Evolutionary conservation across 2,888 invertebrate species (phyloP).

Genomic region (Cremastinae sp.): DNA sequence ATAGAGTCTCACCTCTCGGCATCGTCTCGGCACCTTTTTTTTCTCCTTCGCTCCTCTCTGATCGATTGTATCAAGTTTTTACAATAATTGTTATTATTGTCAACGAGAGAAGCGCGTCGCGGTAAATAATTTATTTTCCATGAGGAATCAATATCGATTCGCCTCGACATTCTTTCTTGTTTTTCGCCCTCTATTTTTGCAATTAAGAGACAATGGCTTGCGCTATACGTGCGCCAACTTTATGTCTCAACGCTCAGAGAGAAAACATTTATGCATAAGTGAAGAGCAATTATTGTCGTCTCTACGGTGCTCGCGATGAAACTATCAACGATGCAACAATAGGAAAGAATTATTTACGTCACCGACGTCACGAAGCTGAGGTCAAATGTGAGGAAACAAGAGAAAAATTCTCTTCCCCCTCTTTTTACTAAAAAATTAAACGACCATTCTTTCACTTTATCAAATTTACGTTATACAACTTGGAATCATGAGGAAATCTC

Average conservation of each 20-base stretch:
- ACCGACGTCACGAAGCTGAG: constrained; percentile 33
- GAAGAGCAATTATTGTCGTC: constrained; percentile 39
- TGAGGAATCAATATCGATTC: constrained; percentile 44
- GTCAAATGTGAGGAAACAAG: not conserved
- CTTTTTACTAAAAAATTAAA: not conserved
- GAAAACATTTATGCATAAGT: constrained; percentile 33
- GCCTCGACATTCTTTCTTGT: constrained; percentile 19
- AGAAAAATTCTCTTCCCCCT: not conserved
- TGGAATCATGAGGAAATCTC: no score
- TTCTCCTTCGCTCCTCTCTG: not conserved
- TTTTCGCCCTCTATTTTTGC: constrained; percentile 37
- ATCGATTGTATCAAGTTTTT: constrained; percentile 46
- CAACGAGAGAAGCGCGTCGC: constrained; percentile 25
- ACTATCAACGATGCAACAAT: constrained; percentile 25
- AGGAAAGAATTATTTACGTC: constrained; percentile 44
- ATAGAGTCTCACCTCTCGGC: not conserved
- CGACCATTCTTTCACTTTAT: not conserved
- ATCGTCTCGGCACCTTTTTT: not conserved
- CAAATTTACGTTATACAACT: no score
- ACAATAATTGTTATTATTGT: constrained; percentile 37
- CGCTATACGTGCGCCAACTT: constrained; percentile 5
- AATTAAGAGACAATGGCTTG: constrained; percentile 44
- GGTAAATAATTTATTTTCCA: constrained; percentile 51
- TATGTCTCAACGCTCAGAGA: constrained; percentile 3
- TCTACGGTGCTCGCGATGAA: not conserved